Evolutionary conservation across 2,797 vertebrate genomes (phyloP).

Genomic region (Fringilla coelebs): DNA sequence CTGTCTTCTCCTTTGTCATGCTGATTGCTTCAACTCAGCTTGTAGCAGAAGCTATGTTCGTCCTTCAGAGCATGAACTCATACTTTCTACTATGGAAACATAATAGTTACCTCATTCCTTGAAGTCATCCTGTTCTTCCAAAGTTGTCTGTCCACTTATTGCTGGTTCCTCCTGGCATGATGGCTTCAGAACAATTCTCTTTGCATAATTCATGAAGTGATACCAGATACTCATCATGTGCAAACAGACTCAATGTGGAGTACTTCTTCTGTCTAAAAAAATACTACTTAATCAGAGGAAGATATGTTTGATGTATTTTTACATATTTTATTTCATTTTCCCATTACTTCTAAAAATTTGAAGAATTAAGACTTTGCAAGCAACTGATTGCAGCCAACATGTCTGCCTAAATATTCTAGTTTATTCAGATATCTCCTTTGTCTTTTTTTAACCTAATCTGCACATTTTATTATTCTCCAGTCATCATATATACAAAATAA

Average conservation of each 20-base stretch:
- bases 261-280: background rate
- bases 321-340: background rate
- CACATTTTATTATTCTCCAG: background rate
- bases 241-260: background rate
- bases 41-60: background rate
- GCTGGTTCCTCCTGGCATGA: background rate
- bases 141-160: background rate
- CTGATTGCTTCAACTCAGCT: background rate
- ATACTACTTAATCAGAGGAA: background rate
- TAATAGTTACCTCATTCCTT: background rate
- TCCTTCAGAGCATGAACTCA: background rate
- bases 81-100: background rate
- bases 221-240: background rate
- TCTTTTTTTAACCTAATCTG: background rate
- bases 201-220: background rate
- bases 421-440: background rate
- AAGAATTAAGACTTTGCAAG: background rate
- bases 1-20: background rate
- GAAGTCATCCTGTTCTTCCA: background rate
- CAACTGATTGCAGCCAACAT: background rate
- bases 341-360: background rate
- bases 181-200: background rate
- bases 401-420: background rate
- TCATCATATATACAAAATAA: background rate
- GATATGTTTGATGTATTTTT: background rate